Evolutionary conservation across 2,797 vertebrate species (phyloP), one percentile per base, ranked within the genome.

Genomic region (Cygnus olor): DNA sequence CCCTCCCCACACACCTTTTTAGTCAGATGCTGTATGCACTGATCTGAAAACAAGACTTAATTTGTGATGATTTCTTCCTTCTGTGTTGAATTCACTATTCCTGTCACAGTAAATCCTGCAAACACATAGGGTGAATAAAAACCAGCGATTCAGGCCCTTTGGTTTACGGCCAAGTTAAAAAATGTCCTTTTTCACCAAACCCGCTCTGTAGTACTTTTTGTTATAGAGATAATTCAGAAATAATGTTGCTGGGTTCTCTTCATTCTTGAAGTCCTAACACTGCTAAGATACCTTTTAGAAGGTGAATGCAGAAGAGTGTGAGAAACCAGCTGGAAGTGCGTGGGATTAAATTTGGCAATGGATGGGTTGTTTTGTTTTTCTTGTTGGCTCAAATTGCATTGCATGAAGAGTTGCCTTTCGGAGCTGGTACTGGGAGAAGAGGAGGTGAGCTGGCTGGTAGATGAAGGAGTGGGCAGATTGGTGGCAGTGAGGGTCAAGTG

Each of bases 331-430:
- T 90, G 54, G 63, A 63, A 47, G 16, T 86, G 63, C 76, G 85
- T 94, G 71, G 78, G 77, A 79, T 80, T 91, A 51, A 79, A 73
- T 13, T 94, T 94, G 72, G 90, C 87, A 87, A 18, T 15, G n/a
- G 17, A 25, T 70, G 32, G 34, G 7, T 70, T 21, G 45, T 51
- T 91, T 90, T 88, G 28, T 89, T 87, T 65, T 72, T 69, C 73
- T 76, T 32, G 24, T 40, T 95, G 80, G 77, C 63, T 88, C 20
- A 70, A 78, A 44, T 66, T 80, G 22, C 0, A 0, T 38, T 76
- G 28, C 22, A 32, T 45, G 28, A 80, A 57, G 44, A 74, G 20
- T 49, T 85, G 73, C 51, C 25, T 91, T 94, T 95, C 88, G 51
- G 66, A 86, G 79, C 9, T 70, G 42, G 9, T 79, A 72, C 20